Evolutionary conservation across 2,888 invertebrate species (phyloP).

Genomic region (Petrolisthes cinctipes): DNA sequence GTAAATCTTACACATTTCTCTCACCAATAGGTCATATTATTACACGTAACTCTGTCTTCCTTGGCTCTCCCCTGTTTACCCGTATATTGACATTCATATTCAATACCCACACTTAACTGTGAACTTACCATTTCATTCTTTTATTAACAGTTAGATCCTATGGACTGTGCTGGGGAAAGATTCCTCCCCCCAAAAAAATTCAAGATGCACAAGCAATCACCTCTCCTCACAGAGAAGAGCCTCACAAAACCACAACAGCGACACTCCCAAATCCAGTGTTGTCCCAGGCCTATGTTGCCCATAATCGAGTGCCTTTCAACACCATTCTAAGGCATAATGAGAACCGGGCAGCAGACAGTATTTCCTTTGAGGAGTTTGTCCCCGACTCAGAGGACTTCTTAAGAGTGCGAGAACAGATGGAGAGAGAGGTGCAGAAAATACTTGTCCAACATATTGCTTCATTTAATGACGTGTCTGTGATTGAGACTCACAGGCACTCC

Average conservation of each 20-base stretch:
- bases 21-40: no score
- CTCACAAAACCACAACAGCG: slow-evolving; percentile 5
- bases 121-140: background rate
- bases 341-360: slow-evolving; percentile 29
- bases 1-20: no score
- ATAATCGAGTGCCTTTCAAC: slow-evolving; percentile 35
- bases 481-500: slow-evolving; percentile 33
- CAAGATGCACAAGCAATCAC: background rate
- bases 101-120: no score
- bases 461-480: slow-evolving; percentile 15
- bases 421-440: slow-evolving; percentile 49
- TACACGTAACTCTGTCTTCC: background rate
- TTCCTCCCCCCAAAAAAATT: slow-evolving; percentile 2
- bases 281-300: slow-evolving; percentile 43
- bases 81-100: background rate
- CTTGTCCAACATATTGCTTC: slow-evolving; percentile 5
- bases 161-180: slow-evolving; percentile 42
- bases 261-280: background rate
- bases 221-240: background rate
- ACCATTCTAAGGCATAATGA: slow-evolving; percentile 30
- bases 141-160: slow-evolving; percentile 37
- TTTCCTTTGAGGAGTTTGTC: slow-evolving; percentile 51
- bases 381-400: slow-evolving; percentile 51
- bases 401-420: slow-evolving; percentile 45
- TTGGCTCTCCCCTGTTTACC: background rate